Percentiles rank a stretch among this genome's conserved stretches.
These are phyloP conservation scores for Cataglyphis rosenhaueri DNA, from an alignment of 2,888 invertebrate genomes.

Conservation along the genomic window DNA sequence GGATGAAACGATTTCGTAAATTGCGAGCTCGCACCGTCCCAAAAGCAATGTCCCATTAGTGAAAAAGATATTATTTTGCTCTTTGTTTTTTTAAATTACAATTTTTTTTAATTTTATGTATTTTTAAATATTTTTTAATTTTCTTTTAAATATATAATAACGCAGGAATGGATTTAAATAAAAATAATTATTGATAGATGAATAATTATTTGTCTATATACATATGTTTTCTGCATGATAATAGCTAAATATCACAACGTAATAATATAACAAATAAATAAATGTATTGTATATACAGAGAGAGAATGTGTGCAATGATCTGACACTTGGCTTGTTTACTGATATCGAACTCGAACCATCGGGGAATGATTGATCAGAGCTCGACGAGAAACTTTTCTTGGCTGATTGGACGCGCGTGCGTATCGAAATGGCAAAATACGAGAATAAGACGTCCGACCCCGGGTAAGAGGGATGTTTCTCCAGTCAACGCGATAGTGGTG, in stretches of 20 bases:
- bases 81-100: constrained; percentile 3
- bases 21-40: constrained; percentile 47
- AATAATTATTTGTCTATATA: too few relatives aligned
- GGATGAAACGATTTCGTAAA: constrained; percentile 54
- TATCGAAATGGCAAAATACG: constrained; percentile 19
- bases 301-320: not conserved
- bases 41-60: constrained; percentile 35
- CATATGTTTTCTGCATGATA: not conserved
- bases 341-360: not conserved
- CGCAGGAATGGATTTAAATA: not conserved
- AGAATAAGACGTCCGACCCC: constrained; percentile 57
- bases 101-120: not conserved
- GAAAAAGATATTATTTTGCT: constrained; percentile 19
- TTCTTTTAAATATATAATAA: not conserved
- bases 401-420: constrained; percentile 28
- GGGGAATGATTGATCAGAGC: not conserved
- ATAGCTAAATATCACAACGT: not conserved
- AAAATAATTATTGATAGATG: not conserved
- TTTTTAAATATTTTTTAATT: not conserved
- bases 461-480: not conserved
- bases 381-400: constrained; percentile 13
- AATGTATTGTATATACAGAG: not conserved
- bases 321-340: not conserved
- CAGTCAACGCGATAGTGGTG: constrained; percentile 10
- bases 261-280: not conserved